Percentiles rank a stretch among this genome's conserved stretches.
Evolutionary conservation across 35 echinoderm and acorn worm genomes (phyloP).

Genomic region (Stichopus chloronotus): DNA sequence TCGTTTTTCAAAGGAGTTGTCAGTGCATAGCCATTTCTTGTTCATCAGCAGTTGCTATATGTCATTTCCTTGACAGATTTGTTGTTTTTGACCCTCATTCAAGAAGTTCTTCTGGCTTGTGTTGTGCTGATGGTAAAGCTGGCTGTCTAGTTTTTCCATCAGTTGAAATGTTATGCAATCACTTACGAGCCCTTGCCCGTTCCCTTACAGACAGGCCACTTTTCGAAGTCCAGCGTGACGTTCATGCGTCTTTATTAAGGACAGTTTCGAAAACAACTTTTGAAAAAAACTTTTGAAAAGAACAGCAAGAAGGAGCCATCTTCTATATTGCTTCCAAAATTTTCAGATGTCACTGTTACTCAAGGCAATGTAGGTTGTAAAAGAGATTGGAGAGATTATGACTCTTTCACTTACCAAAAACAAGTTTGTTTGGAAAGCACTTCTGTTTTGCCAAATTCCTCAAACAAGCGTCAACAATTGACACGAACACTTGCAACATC

Average conservation of each 20-base stretch:
- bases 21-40: conserved; percentile 2
- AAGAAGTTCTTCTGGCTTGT: background rate
- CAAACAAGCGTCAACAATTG: background rate
- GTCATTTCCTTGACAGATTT: conserved; percentile 3
- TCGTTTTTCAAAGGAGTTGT: conserved; percentile 1
- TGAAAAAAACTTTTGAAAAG: conserved; percentile 8
- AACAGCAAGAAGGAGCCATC: conserved; percentile 1
- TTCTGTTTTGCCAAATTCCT: conserved; percentile 5
- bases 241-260: background rate
- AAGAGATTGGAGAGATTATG: conserved; percentile 8
- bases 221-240: conserved; percentile 6
- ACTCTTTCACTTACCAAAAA: background rate
- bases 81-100: conserved; percentile 19
- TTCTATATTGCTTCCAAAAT: background rate
- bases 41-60: conserved; percentile 24
- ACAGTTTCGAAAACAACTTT: background rate
- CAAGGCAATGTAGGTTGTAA: background rate
- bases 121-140: conserved; percentile 23
- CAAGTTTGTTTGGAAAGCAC: background rate
- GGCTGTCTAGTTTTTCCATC: background rate
- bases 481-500: background rate
- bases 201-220: conserved; percentile 29
- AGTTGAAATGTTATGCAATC: conserved; percentile 26
- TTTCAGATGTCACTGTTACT: background rate
- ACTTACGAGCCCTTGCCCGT: conserved; percentile 22